phyloP scores from a whole-genome alignment of 2,888 invertebrate genomes.

The Andrena hattorfiana region DNA sequence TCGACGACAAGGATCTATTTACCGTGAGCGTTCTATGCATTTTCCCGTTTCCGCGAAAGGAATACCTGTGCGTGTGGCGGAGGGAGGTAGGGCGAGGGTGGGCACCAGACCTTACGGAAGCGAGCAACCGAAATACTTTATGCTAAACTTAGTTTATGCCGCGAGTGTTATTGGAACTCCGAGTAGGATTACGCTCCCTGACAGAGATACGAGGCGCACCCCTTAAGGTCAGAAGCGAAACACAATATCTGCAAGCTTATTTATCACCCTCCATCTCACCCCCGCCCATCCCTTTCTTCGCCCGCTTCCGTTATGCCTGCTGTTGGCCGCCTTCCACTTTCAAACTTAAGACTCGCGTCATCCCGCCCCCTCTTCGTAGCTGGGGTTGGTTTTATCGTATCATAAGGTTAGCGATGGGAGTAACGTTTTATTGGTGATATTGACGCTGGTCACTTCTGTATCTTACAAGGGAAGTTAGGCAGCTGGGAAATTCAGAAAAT shows the following conservation, averaged over 20 bases:
- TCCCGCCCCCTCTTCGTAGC: neutral
- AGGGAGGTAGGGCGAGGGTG: neutral
- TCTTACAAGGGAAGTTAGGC: too few species aligned
- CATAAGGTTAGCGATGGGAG: neutral
- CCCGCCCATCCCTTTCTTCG: slow-evolving; percentile 12
- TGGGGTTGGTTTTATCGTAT: neutral
- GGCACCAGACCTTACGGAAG: slow-evolving; percentile 10
- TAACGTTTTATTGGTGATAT: too few species aligned
- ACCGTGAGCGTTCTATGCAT: slow-evolving; percentile 29
- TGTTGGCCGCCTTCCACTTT: slow-evolving; percentile 41
- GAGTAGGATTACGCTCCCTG: slow-evolving; percentile 66
- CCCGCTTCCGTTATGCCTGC: neutral
- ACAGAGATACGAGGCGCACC: slow-evolving; percentile 65
- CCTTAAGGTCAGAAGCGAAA: slow-evolving; percentile 71
- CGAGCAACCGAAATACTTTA: slow-evolving; percentile 70
- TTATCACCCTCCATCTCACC: slow-evolving; percentile 66
- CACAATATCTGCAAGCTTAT: slow-evolving; percentile 77
- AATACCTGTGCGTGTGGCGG: neutral
- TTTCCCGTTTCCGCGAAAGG: slow-evolving; percentile 26
- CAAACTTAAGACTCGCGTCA: slow-evolving; percentile 54
- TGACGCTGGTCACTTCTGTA: too few species aligned
- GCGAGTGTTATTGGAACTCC: slow-evolving; percentile 74
- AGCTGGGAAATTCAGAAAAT: too few species aligned
- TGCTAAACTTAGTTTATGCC: slow-evolving; percentile 76
- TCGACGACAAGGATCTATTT: slow-evolving; percentile 61